Percentiles rank a stretch among this genome's conserved stretches.
Conservation (phyloP, 2,797 vertebrate species). For the Xiphorhynchus erythropygius region DNA sequence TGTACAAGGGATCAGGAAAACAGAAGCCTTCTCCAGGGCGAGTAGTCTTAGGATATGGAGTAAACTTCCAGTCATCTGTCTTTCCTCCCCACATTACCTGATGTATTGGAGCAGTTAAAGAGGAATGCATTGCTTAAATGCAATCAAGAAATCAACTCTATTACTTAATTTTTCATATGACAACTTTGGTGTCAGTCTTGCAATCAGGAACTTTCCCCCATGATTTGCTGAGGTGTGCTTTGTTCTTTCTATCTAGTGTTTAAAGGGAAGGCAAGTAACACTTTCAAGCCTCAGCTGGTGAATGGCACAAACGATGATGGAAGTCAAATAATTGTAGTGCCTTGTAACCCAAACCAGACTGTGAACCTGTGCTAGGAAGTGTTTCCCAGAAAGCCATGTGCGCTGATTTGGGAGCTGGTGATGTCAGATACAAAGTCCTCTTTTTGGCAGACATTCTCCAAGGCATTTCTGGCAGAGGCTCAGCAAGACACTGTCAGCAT, state of each 20-base stretch:
- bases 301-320: background rate
- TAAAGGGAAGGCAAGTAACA: background rate
- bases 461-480: background rate
- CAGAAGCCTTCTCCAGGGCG: background rate
- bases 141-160: background rate
- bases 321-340: background rate
- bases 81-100: background rate
- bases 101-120: background rate
- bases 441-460: background rate
- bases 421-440: background rate
- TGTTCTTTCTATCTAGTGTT: background rate
- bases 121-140: background rate
- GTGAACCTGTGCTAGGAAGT: background rate
- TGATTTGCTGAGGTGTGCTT: background rate
- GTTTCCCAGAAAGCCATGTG: background rate
- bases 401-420: background rate
- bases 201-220: background rate
- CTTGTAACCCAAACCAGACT: background rate
- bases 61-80: background rate
- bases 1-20: background rate
- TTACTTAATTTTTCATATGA: background rate
- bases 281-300: background rate
- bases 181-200: background rate
- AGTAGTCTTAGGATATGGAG: background rate
- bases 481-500: background rate